Evolutionary conservation across 1,140 invertebrate species (phyloP), one percentile per base, ranked within the genome.

Genomic region (Pseudomyrmex pallidus): DNA sequence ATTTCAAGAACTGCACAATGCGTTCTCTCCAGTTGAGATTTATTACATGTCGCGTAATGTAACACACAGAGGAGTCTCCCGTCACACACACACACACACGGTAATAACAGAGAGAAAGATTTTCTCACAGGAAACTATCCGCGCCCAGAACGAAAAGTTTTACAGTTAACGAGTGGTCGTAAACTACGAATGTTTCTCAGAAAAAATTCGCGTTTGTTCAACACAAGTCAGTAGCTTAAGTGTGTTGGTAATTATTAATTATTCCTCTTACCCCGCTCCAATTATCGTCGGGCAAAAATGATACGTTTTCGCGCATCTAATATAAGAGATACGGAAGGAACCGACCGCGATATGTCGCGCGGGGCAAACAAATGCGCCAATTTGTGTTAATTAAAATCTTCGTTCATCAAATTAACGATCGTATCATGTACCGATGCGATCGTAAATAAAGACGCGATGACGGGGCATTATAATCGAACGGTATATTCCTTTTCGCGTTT

Each of bases 371-470:
- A 70, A 72, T n/a, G 66, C 66, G 59, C 76, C 66, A 59, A 72
- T 61, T 59, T 46, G 66, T 46, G 66, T 80, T 80, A 80, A 80
- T 80, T 80, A 61, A 80, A 35, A 70, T 80, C 54, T 80, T 48
- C 46, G 13, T 80, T 22, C 56, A 12, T 20, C 66, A 80, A 72
- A 72, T 80, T 72, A 80, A 80, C 54, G 22, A 12, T 35, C 74
- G 61, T 13, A 13, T 20, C 74, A 22, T 59, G 25, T 50, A 22
- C 50, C 17, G 10, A 10, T 17, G 50, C 46, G n/a, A 46, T 78
- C 64, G 35, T 13, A 44, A 22, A 44, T 20, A 56, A 15, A 66
- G 20, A 20, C 44, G 46, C 66, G 54, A 80, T 72, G 66, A 80
- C 56, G 66, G 22, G 15, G 54, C 74, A 22, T 67, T 20, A 44